phyloP scores from a whole-genome alignment of 1,140 invertebrate species.

The Archivesica marissinica region DNA sequence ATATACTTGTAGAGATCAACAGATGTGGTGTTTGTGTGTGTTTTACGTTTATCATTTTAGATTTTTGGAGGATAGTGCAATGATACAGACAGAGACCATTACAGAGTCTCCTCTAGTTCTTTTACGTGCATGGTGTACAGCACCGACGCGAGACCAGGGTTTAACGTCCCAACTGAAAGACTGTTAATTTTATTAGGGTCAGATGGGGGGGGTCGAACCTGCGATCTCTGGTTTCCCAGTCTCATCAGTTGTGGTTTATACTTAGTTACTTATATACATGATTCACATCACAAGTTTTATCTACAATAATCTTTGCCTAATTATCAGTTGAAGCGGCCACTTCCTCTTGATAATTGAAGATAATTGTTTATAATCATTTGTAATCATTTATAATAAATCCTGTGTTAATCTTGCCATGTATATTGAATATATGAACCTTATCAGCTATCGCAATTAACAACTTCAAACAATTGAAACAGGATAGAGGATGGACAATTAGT shows the following conservation, averaged over 20 bases:
- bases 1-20: constrained; percentile 3
- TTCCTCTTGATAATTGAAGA: constrained; percentile 29
- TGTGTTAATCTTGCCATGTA: constrained; percentile 4
- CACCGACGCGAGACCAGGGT: no score
- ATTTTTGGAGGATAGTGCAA: no score
- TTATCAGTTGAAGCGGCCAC: constrained; percentile 13
- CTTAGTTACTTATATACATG: background rate
- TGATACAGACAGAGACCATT: no score
- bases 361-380: constrained; percentile 34
- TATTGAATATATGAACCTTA: background rate
- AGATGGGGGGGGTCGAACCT: no score
- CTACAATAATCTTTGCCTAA: background rate
- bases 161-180: no score
- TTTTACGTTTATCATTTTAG: no score
- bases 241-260: background rate
- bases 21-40: background rate
- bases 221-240: no score
- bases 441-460: background rate
- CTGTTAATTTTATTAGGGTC: no score
- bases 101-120: no score
- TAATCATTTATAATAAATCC: constrained; percentile 10
- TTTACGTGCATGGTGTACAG: no score
- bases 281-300: background rate
- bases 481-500: background rate
- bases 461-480: background rate